Percentiles rank a stretch among this genome's conserved stretches.
These are phyloP conservation scores for Sciurus niger DNA, from an alignment of 2,113 vertebrate genomes.

Conservation along the genomic window DNA sequence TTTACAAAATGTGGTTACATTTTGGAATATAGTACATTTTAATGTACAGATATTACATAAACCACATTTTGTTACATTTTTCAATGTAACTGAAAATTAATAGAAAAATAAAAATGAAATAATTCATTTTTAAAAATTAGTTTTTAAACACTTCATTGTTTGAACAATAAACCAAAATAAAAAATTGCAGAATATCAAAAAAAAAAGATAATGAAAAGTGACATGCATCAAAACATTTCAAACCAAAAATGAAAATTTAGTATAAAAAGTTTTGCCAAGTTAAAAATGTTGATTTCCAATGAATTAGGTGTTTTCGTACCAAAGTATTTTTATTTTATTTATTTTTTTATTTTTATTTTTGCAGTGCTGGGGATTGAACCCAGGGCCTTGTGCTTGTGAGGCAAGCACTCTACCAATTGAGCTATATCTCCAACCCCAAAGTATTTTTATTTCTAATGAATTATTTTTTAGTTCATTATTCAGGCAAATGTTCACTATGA, in stretches of 20 bases:
- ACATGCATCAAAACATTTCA: background rate
- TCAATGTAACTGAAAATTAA: background rate
- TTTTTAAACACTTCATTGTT: background rate
- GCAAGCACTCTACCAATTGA: no score
- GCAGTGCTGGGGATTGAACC: no score
- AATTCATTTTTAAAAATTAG: background rate
- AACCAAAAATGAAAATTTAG: background rate
- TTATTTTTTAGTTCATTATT: background rate
- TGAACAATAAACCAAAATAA: background rate
- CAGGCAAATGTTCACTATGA: background rate
- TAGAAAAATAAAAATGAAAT: background rate
- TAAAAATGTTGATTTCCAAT: constrained; percentile 15
- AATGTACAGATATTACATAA: background rate
- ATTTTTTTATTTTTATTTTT: no score
- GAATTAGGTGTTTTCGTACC: background rate
- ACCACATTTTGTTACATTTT: background rate
- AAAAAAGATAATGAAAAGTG: background rate
- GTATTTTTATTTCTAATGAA: background rate
- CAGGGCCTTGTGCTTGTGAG: no score
- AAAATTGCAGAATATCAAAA: background rate
- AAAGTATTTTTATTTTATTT: background rate
- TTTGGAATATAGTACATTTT: background rate
- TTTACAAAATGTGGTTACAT: background rate
- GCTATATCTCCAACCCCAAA: no score
- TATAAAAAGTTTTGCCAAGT: background rate